phyloP scores from a whole-genome alignment of 1,140 invertebrate species.

The Drosophila gunungcola region DNA sequence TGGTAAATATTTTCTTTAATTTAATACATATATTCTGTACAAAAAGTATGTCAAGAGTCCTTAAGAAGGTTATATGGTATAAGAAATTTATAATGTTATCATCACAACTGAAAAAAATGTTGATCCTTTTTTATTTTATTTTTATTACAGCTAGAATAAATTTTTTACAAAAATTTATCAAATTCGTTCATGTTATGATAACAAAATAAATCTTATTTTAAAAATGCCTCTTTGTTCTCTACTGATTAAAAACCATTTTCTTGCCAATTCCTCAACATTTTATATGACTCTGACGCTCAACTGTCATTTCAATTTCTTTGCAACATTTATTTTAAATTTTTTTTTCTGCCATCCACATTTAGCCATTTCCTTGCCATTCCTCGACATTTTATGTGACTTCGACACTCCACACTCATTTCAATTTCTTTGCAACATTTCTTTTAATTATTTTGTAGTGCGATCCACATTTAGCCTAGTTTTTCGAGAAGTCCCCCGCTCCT shows the following conservation, averaged over 20 bases:
- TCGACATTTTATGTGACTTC: not conserved
- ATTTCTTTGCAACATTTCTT: slow-evolving; percentile 41
- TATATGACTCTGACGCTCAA: slow-evolving; percentile 6
- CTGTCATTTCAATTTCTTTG: slow-evolving; percentile 38
- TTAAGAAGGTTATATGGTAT: not conserved
- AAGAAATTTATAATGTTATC: not conserved
- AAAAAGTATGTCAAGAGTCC: not conserved
- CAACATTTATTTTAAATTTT: slow-evolving; percentile 67
- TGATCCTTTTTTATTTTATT: no score
- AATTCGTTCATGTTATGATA: no score
- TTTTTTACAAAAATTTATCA: no score
- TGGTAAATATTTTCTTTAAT: not conserved
- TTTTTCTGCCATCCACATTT: slow-evolving; percentile 61
- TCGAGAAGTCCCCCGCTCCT: slow-evolving; percentile 29
- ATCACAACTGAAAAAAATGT: not conserved
- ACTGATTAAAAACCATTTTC: slow-evolving; percentile 2
- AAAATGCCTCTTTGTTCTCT: not conserved
- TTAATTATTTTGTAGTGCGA: slow-evolving; percentile 71
- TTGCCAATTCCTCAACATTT: slow-evolving; percentile 28
- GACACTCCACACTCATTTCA: slow-evolving; percentile 32
- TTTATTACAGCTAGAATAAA: no score
- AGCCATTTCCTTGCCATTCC: slow-evolving; percentile 25
- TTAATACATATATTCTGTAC: not conserved
- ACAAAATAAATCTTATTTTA: not conserved
- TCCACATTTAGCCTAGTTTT: slow-evolving; percentile 70